Evolutionary conservation across 1,140 invertebrate genomes (phyloP), one percentile per base, ranked within the genome.

Genomic region (Drosophila navojoa): DNA sequence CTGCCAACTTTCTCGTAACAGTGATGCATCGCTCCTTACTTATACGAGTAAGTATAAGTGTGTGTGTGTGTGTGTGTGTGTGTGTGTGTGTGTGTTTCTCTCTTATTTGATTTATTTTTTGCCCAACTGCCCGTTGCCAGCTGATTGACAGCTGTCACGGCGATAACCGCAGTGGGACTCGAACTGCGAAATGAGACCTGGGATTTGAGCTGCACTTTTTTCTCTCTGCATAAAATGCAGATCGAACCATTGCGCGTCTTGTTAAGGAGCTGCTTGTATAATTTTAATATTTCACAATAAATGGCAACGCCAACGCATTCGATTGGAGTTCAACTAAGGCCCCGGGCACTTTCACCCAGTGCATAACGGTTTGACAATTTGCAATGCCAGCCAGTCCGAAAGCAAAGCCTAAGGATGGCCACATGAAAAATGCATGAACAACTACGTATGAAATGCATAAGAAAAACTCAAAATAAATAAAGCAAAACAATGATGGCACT

Each of bases 261-360:
- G 71, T 74, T 74, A 74, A 70, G 71, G 71, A 69, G 42, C 59
- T 70, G 66, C 76, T 82, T 87, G 79, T 79, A 62, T 89, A 87
- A 86, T 86, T 86, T 86, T 80, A 86, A 86, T 86, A 86, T 87
- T 86, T 86, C 84, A 87, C 82, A 86, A 86, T 82, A 86, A 86
- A 82, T 86, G 78, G 71, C 68, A 73, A 76, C 75, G 69, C 77
- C 77, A 66, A 66, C 73, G 81, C 81, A 63, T 11, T 50, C 42
- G 40, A 50, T 60, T 22, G 45, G 7, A 59, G 63, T 72, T 59
- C 19, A 59, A 27, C 53, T 63, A 78, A 85, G n/a, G 55, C 38
- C 32, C 40, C 44, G 35, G 58, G 50, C 61, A 86, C 82, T 86
- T 86, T 86, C 82, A 77, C 54, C 44, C 60, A 42, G 44, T 60